A percentile compares a stretch with the other conserved stretches of the same genome.
These are phyloP conservation scores for Alfaro cultratus DNA, from an alignment of 2,797 vertebrate genomes.

Conservation along the genomic window DNA sequence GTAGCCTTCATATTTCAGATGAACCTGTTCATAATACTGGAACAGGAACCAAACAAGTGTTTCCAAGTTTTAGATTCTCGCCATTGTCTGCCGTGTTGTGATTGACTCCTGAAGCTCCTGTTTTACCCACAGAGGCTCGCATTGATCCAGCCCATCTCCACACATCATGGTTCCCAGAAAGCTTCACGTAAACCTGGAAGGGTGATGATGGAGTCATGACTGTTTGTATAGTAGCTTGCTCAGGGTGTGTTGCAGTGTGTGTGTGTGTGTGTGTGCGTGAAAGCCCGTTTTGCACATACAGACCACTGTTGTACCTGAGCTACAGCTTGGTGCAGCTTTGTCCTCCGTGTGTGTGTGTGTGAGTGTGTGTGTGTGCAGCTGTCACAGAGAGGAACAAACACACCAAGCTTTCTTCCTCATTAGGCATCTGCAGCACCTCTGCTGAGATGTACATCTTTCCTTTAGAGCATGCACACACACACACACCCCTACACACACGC, in stretches of 20 bases:
- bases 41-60: not conserved
- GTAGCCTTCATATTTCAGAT: slow-evolving; percentile 3
- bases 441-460: slow-evolving; percentile 41
- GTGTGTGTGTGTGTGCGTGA: slow-evolving; percentile 7
- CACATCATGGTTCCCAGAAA: slow-evolving; percentile 10
- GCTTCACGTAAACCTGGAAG: slow-evolving; percentile 15
- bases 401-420: slow-evolving; percentile 57
- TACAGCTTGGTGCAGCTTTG: slow-evolving; percentile 2
- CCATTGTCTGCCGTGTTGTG: slow-evolving; percentile 1
- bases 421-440: slow-evolving; percentile 56
- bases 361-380: slow-evolving; percentile 33
- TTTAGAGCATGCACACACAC: slow-evolving; percentile 12
- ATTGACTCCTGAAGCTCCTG: not conserved
- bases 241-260: not conserved
- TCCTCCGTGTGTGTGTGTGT: not conserved
- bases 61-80: not conserved
- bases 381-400: slow-evolving; percentile 67
- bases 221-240: not conserved
- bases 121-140: slow-evolving; percentile 8
- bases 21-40: not conserved
- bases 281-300: slow-evolving; percentile 10
- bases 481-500: slow-evolving; percentile 11
- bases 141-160: not conserved
- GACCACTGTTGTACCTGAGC: slow-evolving; percentile 11
- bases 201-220: slow-evolving; percentile 2